These are phyloP conservation scores for Tupaia tana DNA, from an alignment of 2,113 vertebrate genomes.

Conservation along the genomic window DNA sequence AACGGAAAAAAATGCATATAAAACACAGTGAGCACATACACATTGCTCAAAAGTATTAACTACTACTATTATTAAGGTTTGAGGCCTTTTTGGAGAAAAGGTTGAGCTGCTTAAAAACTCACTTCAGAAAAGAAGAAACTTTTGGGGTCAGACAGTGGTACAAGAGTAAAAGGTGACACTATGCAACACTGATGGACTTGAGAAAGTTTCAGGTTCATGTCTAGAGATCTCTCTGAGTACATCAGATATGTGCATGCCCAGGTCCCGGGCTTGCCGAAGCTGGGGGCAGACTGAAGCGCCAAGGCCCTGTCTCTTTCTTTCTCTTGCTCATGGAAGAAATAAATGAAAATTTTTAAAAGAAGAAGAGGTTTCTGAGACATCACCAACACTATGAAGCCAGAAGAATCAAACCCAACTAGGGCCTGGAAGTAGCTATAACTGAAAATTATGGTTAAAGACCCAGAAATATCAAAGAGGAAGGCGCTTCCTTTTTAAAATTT, in stretches of 20 bases:
- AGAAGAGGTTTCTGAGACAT: neutral
- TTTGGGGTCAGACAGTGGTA: too few species aligned
- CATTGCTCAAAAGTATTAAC: neutral
- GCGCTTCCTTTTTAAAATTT: neutral
- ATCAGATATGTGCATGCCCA: too few species aligned
- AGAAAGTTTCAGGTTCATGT: too few species aligned
- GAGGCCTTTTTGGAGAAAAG: conserved; percentile 1
- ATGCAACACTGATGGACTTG: too few species aligned
- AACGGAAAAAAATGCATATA: conserved; percentile 51
- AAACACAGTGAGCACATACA: neutral
- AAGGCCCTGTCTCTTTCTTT: too few species aligned
- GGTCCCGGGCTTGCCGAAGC: too few species aligned
- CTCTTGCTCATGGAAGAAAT: too few species aligned
- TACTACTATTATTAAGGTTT: conserved; percentile 21
- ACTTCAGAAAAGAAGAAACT: neutral
- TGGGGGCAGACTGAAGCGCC: too few species aligned
- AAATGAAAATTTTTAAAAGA: too few species aligned
- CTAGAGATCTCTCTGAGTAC: too few species aligned
- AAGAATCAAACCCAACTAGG: neutral
- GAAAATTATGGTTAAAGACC: neutral
- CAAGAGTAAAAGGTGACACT: too few species aligned
- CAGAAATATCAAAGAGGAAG: neutral
- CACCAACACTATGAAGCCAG: neutral
- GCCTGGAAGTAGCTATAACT: neutral
- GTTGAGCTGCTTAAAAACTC: neutral